Base-by-base conservation (phyloP, 1,140 invertebrate genomes). In the Heliothis subflexa region DNA sequence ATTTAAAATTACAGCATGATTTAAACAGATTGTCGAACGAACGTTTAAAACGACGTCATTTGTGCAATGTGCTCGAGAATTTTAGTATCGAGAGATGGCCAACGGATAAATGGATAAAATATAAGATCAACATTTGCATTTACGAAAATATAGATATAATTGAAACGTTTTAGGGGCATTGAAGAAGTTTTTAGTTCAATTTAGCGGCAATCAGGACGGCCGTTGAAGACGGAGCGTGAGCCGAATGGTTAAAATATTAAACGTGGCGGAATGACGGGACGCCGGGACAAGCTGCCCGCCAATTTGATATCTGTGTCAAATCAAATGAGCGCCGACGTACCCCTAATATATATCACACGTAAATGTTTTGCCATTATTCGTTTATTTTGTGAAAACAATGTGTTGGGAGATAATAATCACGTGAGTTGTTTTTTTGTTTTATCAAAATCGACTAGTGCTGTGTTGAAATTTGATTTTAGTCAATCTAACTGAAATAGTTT, bases 161-260 rank as follows among this genome's bases (percentile, higher is more conserved):
- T 92, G 89, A 91, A 91, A 89, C 91, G 86, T 93, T 94, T 94
- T 91, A 85, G 87, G 81, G 81, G 87, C 88, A 90, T 90, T 92
- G 88, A 88, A 93, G 87, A 93, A 94, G 91, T 94, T 94, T 93
- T 93, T 94, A 94, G 91, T 93, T 92, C 88, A 94, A 94, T 93
- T 94, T 94, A 92, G 92, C 87, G 84, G 91, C 91, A 94, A 94
- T 94, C 93, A 94, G 88, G 86, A 88, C 88, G 91, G 85, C 91
- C 87, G 91, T 91, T 91, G 90, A 89, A 90, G 88, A 88, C 75
- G 89, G 86, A 82, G 90, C 93, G 93, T 93, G 93, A 92, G 86
- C 76, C 61, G 93, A 91, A 93, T 94, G 75, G 78, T 81, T 92
- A 89, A 94, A 93, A 93, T 94, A 94, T 93, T 93, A 93, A 93